Conservation (phyloP, 2,797 vertebrate genomes). For the Taeniopygia guttata region DNA sequence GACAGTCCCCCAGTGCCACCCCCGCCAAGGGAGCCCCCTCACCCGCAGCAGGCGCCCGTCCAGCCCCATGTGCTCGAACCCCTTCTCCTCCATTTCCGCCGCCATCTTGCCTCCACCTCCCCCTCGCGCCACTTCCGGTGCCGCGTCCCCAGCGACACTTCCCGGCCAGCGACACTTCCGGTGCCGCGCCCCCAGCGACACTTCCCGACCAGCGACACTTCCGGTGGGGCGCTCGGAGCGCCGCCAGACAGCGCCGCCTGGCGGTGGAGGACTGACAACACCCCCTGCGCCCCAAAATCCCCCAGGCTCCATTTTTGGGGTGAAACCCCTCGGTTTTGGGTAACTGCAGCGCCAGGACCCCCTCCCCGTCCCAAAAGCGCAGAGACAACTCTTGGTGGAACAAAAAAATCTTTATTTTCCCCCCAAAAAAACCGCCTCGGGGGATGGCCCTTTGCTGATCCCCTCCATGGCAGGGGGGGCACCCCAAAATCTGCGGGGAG, state of each 20-base stretch:
- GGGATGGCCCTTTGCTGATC: background rate
- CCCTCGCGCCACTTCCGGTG: too few relatives aligned
- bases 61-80: conserved; percentile 11
- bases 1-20: too few relatives aligned
- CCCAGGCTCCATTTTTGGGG: background rate
- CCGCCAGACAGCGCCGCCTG: background rate
- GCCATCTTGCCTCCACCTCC: background rate
- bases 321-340: background rate
- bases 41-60: conserved; percentile 2
- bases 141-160: too few relatives aligned
- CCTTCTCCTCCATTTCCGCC: accelerated
- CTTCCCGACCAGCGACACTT: background rate
- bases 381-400: background rate
- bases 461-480: too few relatives aligned
- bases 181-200: too few relatives aligned
- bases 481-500: background rate
- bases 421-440: too few relatives aligned
- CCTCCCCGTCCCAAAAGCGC: too few relatives aligned
- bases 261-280: background rate
- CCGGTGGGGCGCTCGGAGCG: background rate
- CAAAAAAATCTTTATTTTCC: background rate
- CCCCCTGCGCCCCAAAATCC: too few relatives aligned
- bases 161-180: too few relatives aligned
- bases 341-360: background rate
- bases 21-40: too few relatives aligned